phyloP scores from a whole-genome alignment of 2,888 invertebrate species.

The Lepidocyrtoides sp. region DNA sequence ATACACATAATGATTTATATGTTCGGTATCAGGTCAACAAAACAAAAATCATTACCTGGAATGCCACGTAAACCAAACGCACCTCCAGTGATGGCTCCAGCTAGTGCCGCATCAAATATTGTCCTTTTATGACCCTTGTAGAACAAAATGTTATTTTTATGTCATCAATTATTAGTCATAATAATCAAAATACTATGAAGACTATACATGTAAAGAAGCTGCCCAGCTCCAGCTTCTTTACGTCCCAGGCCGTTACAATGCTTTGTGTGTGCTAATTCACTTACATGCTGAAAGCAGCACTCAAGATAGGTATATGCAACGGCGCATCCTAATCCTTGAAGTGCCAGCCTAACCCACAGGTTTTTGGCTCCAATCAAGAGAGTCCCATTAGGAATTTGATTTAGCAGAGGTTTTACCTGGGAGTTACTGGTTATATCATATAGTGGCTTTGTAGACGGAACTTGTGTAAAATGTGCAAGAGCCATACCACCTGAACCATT shows the following conservation, averaged over 20 bases:
- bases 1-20: too few species aligned
- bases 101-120: conserved; percentile 59
- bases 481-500: conserved; percentile 50
- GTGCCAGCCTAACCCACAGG: conserved; percentile 46
- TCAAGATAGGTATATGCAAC: conserved; percentile 61
- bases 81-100: conserved; percentile 74
- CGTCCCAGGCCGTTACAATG: too few species aligned
- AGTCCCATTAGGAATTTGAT: conserved; percentile 44
- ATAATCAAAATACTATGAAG: too few species aligned
- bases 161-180: background rate
- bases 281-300: conserved; percentile 68
- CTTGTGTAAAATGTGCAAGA: conserved; percentile 20
- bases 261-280: background rate
- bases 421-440: conserved; percentile 9
- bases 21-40: too few species aligned
- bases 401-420: conserved; percentile 19
- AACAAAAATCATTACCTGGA: conserved; percentile 46
- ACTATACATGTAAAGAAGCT: too few species aligned
- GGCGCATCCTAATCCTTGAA: conserved; percentile 63
- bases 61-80: conserved; percentile 67
- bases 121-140: conserved; percentile 63
- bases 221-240: too few species aligned
- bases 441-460: conserved; percentile 33
- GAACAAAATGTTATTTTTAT: background rate
- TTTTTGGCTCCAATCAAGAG: conserved; percentile 47